Evolutionary conservation across 2,113 vertebrate genomes (phyloP), one percentile per base, ranked within the genome.

Genomic region (Nothocercus nigrocapillus): DNA sequence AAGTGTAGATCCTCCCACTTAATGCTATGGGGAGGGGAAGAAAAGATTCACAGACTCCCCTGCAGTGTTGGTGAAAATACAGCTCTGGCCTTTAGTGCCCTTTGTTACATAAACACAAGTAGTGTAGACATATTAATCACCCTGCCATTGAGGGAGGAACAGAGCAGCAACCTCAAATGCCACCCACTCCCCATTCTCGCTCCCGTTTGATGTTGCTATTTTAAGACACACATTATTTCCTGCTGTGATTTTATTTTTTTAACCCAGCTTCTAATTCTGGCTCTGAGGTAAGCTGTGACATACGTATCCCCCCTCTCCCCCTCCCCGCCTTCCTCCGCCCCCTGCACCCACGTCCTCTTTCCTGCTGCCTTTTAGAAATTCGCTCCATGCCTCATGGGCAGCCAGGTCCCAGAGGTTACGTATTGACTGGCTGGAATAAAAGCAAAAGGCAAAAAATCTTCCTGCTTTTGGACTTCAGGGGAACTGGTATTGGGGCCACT

Each of bases 231-330:
- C 97, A 97, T 98, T 98, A 98, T 98, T 98, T 98, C 98, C 98
- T 98, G 97, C 98, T 98, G 97, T 98, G 98, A 98, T 98, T 98
- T 98, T 96, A 92, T 96, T 97, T 98, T 96, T 97, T 96, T 96
- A 76, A 90, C 93, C 95, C 96, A 93, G 97, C 97, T 98, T 97
- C 98, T 98, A 98, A 98, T 98, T 98, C 93, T 49, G 96, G 97
- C 98, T 98, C 97, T 98, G 98, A 98, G 98, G 98, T 98, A 98
- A 98, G 97, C 97, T 78, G 88, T 98, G 98, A 98, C 98, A 98
- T 97, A 97, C 90, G 89, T 94, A 94, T 85, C 94, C 97, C 97
- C 97, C 93, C 59, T 96, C 97, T 94, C 88, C 93, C 92, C 95
- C 85, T 94, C 89, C 92, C 72, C 2, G 42, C 90, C 67, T 79